Evolutionary conservation across 2,888 invertebrate species (phyloP).

Genomic region (Pherbina coryleti): DNA sequence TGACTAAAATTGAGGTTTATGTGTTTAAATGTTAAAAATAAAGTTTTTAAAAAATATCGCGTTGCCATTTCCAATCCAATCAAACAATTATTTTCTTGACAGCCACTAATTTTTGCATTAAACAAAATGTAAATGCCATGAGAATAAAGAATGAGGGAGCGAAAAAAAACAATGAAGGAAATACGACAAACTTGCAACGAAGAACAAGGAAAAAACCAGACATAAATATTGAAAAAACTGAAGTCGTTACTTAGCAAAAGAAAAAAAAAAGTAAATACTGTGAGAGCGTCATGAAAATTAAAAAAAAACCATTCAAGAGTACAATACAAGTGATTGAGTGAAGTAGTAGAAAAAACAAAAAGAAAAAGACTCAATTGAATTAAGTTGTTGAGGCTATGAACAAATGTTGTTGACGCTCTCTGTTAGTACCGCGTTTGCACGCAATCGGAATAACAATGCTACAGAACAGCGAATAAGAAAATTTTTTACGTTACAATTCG

Average conservation of each 20-base stretch:
- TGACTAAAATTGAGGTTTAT: too few relatives aligned
- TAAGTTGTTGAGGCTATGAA: too few relatives aligned
- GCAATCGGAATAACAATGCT: too few relatives aligned
- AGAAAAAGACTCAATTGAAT: too few relatives aligned
- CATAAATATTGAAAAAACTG: not conserved
- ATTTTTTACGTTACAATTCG: too few relatives aligned
- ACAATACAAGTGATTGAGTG: too few relatives aligned
- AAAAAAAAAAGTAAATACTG: not conserved
- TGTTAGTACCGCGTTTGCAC: too few relatives aligned
- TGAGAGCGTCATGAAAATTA: too few relatives aligned
- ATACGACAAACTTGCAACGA: not conserved
- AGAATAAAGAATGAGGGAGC: not conserved
- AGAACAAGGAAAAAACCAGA: not conserved
- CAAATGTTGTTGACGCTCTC: too few relatives aligned
- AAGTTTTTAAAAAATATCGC: not conserved
- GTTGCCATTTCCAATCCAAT: not conserved
- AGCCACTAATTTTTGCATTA: not conserved
- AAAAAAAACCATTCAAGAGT: too few relatives aligned
- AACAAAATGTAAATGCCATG: not conserved
- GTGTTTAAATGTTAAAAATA: not conserved
- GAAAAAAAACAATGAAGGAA: not conserved
- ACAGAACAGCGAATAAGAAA: too few relatives aligned
- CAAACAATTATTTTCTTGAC: not conserved
- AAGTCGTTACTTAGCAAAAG: not conserved
- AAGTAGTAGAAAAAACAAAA: too few relatives aligned